Evolutionary conservation across 1,140 invertebrate genomes (phyloP).

Genomic region (Saccostrea echinata): DNA sequence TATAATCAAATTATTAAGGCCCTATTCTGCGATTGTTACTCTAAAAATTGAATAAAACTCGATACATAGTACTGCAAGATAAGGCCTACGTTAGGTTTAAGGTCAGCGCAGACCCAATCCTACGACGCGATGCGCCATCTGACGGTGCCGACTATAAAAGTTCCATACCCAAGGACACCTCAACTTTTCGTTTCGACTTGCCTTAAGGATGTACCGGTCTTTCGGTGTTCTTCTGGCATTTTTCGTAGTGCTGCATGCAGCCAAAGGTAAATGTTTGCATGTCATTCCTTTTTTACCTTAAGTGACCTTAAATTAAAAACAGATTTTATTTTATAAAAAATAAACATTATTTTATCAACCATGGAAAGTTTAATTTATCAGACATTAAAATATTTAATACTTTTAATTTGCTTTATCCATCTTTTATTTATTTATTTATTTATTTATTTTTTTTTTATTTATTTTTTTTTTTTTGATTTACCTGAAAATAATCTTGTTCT

Average conservation of each 20-base stretch:
- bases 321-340: not conserved
- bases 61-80: slow-evolving; percentile 8
- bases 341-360: not conserved
- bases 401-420: too few relatives aligned
- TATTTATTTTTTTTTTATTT: too few relatives aligned
- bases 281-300: not conserved
- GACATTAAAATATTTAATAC: too few relatives aligned
- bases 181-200: slow-evolving; percentile 41
- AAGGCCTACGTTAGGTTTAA: slow-evolving; percentile 13
- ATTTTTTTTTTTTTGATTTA: too few relatives aligned
- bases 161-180: not conserved
- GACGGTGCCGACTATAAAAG: slow-evolving; percentile 17
- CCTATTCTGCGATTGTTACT: not conserved
- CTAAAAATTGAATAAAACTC: not conserved
- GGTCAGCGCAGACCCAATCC: slow-evolving; percentile 26
- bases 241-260: slow-evolving; percentile 55
- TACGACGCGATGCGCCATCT: not conserved
- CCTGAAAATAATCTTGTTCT: too few relatives aligned
- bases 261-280: slow-evolving; percentile 48
- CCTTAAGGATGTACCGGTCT: slow-evolving; percentile 59
- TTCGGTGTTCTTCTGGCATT: slow-evolving; percentile 60
- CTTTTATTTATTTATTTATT: too few relatives aligned
- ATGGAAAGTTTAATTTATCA: not conserved
- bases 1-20: not conserved
- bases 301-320: not conserved